Evolutionary conservation across 2,888 invertebrate species (phyloP).

Genomic region (Acholoe squamosa): DNA sequence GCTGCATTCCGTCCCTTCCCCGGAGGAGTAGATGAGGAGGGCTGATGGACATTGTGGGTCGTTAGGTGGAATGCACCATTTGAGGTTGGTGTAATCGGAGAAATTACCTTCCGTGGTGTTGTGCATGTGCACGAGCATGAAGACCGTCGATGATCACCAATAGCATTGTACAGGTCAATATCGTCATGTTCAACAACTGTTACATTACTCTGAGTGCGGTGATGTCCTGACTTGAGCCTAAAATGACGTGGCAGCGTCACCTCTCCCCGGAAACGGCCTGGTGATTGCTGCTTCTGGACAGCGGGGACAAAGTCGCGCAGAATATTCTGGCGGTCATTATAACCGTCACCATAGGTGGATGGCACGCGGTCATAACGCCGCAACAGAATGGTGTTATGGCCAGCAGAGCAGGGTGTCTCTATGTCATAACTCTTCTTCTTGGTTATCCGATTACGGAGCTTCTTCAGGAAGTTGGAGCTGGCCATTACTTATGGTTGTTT

Average conservation of each 20-base stretch:
- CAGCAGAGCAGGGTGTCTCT: conserved; percentile 34
- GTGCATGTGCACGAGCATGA: conserved; percentile 26
- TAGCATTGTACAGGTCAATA: conserved; percentile 57
- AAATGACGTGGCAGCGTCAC: conserved; percentile 43
- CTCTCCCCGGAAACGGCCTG: conserved; percentile 19
- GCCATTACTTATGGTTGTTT: not conserved
- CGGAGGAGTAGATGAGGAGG: not conserved
- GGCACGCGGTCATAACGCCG: conserved; percentile 49
- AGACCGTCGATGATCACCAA: conserved; percentile 36
- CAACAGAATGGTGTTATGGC: conserved; percentile 40
- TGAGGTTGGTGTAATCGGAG: conserved; percentile 1
- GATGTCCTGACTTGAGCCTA: conserved; percentile 17
- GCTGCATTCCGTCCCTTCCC: conserved; percentile 38
- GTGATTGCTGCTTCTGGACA: conserved; percentile 44
- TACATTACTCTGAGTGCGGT: conserved; percentile 47
- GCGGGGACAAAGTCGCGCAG: conserved; percentile 48
- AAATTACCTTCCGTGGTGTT: not conserved
- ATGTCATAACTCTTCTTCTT: conserved; percentile 58
- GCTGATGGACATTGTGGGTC: not conserved
- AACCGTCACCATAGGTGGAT: conserved; percentile 35
- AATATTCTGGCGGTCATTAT: conserved; percentile 29
- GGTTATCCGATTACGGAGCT: conserved; percentile 38
- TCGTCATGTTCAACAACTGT: conserved; percentile 38
- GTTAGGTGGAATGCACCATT: not conserved
- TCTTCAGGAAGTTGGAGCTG: conserved; percentile 33